Evolutionary conservation across 2,888 invertebrate species (phyloP), one percentile per base, ranked within the genome.

Genomic region (Sarcophaga rosellei): DNA sequence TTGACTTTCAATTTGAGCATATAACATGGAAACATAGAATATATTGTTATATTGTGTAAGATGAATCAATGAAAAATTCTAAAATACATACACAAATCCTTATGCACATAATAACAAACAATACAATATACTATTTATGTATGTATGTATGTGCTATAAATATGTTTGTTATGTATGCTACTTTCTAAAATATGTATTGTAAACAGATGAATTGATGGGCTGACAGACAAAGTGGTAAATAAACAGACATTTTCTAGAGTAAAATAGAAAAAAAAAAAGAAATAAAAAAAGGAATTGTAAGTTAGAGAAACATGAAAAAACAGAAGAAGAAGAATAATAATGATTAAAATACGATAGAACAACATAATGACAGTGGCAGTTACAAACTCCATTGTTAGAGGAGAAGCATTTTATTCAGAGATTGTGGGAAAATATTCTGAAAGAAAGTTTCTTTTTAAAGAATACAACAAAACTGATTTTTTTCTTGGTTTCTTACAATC

Each of bases 1-100:
- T 80, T 76, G 84, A 77, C 72, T 80, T 81, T 80, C 66, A 73
- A 81, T 81, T 80, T 84, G 66, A 80, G 76, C 76, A 73, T 73
- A 10, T 35, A 35, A 35, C 35, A n/a, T n/a, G n/a, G n/a, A n/a
- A n/a, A n/a, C 25, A 35, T 35, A 61, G 76, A 84, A 80, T 84
- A 62, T 80, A 76, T 76, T 78, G 53, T 73, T 8, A 72, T 72
- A 75, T 79, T 79, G 78, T 75, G n/a, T 79, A 59, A 45, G 61
- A 65, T 59, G 23, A 62, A 84, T 65, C 59, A 21, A 21, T n/a
- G n/a, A 44, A 45, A 57, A 53, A 20, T 21, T 61, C 35, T 65
- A 53, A 35, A 35, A 35, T 35, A 44, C 10, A 47, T 63, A 63
- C 47, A 23, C 45, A 44, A 75, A 35, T 62, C 5, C 44, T 17